These are phyloP conservation scores for Thalassarche chlororhynchos DNA, from an alignment of 2,113 vertebrate genomes.

Conservation along the genomic window DNA sequence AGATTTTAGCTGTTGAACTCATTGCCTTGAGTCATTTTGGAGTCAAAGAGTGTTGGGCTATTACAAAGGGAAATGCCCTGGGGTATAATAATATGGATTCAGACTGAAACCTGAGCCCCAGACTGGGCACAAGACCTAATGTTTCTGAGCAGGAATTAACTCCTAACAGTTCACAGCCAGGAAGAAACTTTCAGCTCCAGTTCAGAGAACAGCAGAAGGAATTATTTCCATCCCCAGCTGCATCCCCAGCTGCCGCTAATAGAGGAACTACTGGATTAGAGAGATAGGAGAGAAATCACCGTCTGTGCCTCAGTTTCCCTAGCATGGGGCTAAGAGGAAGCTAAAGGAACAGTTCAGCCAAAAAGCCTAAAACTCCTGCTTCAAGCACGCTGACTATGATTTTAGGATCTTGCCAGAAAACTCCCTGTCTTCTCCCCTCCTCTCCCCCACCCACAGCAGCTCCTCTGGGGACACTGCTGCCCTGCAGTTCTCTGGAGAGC, in stretches of 20 bases:
- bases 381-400: neutral
- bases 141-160: neutral
- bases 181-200: neutral
- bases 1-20: neutral
- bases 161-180: neutral
- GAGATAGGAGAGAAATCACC: neutral
- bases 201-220: neutral
- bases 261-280: neutral
- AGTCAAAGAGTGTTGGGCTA: neutral
- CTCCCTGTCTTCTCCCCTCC: neutral
- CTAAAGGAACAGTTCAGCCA: neutral
- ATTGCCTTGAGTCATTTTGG: neutral
- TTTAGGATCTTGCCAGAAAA: neutral
- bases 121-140: neutral
- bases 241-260: neutral
- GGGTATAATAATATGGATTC: neutral
- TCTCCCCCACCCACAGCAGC: neutral
- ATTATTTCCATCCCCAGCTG: neutral
- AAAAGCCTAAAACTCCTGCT: neutral
- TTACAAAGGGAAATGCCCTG: neutral
- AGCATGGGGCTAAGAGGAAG: neutral
- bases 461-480: neutral
- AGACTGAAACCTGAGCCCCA: neutral
- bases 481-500: neutral
- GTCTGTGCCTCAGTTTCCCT: neutral